Base-by-base conservation (phyloP, 1,140 invertebrate genomes). In the Papilio machaon region DNA sequence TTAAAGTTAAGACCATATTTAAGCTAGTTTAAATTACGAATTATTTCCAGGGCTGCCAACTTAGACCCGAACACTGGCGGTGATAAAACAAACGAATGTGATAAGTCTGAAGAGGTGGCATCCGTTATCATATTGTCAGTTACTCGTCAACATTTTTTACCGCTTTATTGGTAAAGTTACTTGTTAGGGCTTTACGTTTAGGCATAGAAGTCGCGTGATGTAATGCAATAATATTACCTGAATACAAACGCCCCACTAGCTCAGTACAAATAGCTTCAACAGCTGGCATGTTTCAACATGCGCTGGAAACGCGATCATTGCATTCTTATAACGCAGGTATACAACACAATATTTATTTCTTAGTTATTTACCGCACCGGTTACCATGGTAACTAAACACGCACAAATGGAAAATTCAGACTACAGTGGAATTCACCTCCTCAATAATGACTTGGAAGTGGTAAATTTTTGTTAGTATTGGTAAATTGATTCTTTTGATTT, bases 251-350 rank as follows among this genome's bases (percentile, higher is more conserved):
- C 19, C 60, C 60, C 30, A 64, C 60, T 2, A 64, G 60, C 60
- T 64, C 60, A 64, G 60, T 64, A 64, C 60, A 64, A 64, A 64
- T 64, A 64, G 60, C 60, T 30, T 64, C 30, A 30, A 64, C 60
- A 64, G 60, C 60, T 64, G 60, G 60, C 60, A 64, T 64, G 60
- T 64, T 64, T 23, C 60, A 19, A 64, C 58, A 60, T 60, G 58
- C 19, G 60, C 60, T 64, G 30, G 60, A 64, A 64, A 64, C 60
- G 60, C 60, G 60, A 64, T 64, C 60, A 9, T 64, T 64, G 60
- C 60, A 64, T 64, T 64, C 60, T 64, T 64, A 64, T 64, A 64
- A 23, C 23, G 30, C 60, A 13, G 10, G 23, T 19, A 23, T 54
- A 54, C 13, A 54, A 54, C 52, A 54, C 9, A 64, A 64, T 64